Conservation (phyloP, 2,797 vertebrate genomes). For the Graptemys geographica region DNA sequence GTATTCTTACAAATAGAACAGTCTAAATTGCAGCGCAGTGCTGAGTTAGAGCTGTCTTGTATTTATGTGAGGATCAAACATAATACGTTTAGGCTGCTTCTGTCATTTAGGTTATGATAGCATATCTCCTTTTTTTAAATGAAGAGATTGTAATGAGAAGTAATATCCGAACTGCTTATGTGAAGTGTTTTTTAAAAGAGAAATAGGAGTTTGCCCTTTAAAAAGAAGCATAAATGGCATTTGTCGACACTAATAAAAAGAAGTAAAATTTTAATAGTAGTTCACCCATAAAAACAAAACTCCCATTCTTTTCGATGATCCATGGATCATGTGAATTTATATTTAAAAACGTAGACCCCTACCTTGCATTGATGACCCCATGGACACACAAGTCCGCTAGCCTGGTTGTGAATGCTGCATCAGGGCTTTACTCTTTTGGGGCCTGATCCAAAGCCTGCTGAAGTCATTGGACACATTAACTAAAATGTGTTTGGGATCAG, state of each 20-base stretch:
- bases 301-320: neutral
- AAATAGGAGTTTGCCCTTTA: neutral
- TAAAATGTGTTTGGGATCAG: neutral
- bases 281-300: neutral
- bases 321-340: accelerated
- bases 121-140: neutral
- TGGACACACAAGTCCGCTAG: neutral
- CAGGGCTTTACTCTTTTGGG: neutral
- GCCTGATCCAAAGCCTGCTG: neutral
- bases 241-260: constrained; percentile 1
- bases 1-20: neutral
- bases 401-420: neutral
- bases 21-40: neutral
- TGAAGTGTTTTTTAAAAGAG: neutral
- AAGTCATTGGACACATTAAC: neutral
- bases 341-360: neutral
- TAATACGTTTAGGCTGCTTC: neutral
- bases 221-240: neutral
- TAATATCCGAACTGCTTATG: neutral
- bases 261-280: neutral
- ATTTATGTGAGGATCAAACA: neutral
- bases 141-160: neutral
- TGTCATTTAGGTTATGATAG: constrained; percentile 8
- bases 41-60: neutral
- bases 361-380: neutral